These are phyloP conservation scores for Eristalis intricaria DNA, from an alignment of 2,888 invertebrate species.

Conservation along the genomic window DNA sequence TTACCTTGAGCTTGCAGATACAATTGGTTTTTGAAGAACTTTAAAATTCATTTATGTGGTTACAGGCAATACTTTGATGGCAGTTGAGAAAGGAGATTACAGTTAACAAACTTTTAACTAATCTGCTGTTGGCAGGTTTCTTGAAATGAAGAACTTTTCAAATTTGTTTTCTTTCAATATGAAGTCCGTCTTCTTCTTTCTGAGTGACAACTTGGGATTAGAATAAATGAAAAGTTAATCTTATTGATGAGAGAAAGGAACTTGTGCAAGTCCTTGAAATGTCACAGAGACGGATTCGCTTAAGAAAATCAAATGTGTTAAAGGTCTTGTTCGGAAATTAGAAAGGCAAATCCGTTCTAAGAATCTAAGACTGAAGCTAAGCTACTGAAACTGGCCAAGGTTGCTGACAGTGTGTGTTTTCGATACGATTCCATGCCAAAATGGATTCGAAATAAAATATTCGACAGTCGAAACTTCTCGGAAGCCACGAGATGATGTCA, in stretches of 20 bases:
- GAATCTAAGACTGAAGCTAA: too few relatives aligned
- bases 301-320: too few relatives aligned
- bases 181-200: neutral
- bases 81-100: neutral
- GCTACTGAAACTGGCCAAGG: too few relatives aligned
- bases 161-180: neutral
- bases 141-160: neutral
- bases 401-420: too few relatives aligned
- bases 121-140: neutral
- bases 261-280: too few relatives aligned
- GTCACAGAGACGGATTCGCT: too few relatives aligned
- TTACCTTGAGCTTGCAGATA: neutral
- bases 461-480: too few relatives aligned
- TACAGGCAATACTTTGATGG: neutral
- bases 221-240: neutral
- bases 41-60: neutral
- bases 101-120: neutral
- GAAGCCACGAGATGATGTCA: too few relatives aligned
- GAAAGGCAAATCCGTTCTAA: too few relatives aligned
- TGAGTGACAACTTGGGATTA: neutral
- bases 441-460: too few relatives aligned
- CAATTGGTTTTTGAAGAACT: neutral
- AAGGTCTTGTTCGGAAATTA: too few relatives aligned
- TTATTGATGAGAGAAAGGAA: neutral
- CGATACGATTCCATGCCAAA: too few relatives aligned